phyloP scores from a whole-genome alignment of 2,888 invertebrate species.

The Leptopilina myrica region DNA sequence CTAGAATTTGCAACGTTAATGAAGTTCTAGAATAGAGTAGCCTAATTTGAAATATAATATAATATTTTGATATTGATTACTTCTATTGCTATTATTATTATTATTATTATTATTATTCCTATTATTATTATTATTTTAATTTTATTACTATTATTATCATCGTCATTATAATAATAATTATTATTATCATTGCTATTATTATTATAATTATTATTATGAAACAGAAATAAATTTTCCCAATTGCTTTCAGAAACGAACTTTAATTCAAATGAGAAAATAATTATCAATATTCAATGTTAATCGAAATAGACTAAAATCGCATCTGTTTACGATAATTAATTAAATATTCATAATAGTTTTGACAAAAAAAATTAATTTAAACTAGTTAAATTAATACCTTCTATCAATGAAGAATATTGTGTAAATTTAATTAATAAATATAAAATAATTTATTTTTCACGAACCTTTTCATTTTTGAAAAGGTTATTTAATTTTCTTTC shows the following conservation, averaged over 20 bases:
- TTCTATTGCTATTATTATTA: too few species aligned
- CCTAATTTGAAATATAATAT: background rate
- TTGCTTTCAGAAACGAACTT: background rate
- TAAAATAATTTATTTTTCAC: background rate
- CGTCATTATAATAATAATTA: background rate
- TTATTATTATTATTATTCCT: background rate
- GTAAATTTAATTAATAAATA: background rate
- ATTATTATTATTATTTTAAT: background rate
- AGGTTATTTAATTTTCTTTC: too few species aligned
- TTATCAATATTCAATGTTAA: background rate
- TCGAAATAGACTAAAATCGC: background rate
- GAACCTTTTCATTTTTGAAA: too few species aligned
- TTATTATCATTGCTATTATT: background rate
- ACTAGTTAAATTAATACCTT: too few species aligned
- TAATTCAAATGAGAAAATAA: slow-evolving; percentile 4
- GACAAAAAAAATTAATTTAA: too few species aligned
- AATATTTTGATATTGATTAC: background rate
- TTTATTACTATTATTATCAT: background rate
- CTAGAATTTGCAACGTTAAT: background rate
- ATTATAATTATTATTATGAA: background rate
- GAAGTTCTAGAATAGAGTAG: background rate
- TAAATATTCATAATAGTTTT: too few species aligned
- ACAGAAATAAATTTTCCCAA: background rate
- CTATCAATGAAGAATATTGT: too few species aligned
- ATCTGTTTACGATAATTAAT: too few species aligned